A percentile compares a stretch with the other conserved stretches of the same genome.
Evolutionary conservation across 2,113 vertebrate genomes (phyloP).

Genomic region (Hyaena hyaena): DNA sequence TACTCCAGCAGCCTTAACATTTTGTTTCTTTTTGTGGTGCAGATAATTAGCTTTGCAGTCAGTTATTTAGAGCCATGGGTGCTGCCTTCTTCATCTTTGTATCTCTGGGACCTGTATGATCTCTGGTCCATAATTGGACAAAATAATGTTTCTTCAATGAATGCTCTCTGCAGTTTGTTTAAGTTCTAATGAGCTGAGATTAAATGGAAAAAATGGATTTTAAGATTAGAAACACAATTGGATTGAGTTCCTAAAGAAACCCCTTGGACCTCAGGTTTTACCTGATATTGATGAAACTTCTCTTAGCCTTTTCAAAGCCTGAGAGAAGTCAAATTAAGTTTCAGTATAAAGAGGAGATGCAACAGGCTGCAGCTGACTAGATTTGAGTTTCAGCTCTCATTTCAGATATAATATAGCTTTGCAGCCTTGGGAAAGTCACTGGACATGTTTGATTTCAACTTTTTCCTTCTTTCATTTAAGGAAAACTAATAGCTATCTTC

Average conservation of each 20-base stretch:
- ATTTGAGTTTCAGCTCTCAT: not conserved
- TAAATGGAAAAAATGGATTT: conserved; percentile 20
- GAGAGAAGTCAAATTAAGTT: not conserved
- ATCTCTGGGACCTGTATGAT: not conserved
- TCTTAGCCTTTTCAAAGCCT: not conserved
- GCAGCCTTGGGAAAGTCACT: not conserved
- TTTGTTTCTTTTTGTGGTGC: not conserved
- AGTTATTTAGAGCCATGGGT: not conserved
- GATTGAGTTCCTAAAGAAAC: not conserved
- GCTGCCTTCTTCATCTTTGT: not conserved
- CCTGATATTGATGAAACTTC: not conserved
- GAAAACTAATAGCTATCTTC: not conserved
- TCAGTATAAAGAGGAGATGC: not conserved
- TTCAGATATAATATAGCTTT: not conserved
- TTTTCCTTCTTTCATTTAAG: conserved; percentile 27
- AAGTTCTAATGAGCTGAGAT: not conserved
- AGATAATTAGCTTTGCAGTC: not conserved
- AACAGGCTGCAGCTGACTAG: not conserved
- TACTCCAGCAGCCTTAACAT: not conserved
- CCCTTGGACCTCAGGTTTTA: not conserved
- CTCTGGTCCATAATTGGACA: not conserved
- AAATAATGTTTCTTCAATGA: not conserved
- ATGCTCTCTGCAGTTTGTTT: not conserved
- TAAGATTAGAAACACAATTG: not conserved
- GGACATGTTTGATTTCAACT: not conserved